phyloP scores from a whole-genome alignment of 2,888 invertebrate genomes.

The Sminthurides aquaticus region DNA sequence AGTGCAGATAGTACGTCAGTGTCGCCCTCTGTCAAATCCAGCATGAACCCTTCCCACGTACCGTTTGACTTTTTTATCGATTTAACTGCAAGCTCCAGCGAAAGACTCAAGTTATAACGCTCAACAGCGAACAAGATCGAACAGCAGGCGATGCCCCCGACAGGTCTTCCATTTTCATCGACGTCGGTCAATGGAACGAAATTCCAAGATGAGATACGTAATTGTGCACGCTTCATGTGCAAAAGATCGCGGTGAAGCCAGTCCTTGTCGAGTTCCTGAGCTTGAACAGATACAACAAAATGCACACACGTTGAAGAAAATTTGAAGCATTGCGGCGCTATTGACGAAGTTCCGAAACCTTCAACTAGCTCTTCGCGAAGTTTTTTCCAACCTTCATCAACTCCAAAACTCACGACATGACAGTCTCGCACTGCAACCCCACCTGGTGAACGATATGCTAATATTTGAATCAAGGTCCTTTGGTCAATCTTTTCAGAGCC shows the following conservation, averaged over 20 bases:
- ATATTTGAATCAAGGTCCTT: no score
- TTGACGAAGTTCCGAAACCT: no score
- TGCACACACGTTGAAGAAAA: not conserved
- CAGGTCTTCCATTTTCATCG: not conserved
- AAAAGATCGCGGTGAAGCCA: not conserved
- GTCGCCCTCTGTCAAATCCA: not conserved
- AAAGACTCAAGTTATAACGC: not conserved
- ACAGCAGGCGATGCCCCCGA: constrained; percentile 1
- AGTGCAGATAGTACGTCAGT: not conserved
- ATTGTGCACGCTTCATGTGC: not conserved
- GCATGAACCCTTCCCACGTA: constrained; percentile 6
- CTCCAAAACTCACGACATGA: no score
- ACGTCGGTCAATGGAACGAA: not conserved
- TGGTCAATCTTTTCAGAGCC: no score
- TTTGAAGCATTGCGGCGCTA: not conserved
- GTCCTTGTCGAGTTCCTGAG: not conserved
- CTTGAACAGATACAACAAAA: not conserved
- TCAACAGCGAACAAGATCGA: not conserved
- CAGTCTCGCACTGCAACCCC: no score
- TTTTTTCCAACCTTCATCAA: no score
- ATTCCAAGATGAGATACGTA: not conserved
- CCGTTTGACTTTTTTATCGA: not conserved
- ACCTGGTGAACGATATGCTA: no score
- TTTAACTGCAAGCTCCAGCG: not conserved
- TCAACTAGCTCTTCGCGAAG: no score